phyloP scores from a whole-genome alignment of 2,888 invertebrate genomes.

The Caenorhabditis auriculariae region DNA sequence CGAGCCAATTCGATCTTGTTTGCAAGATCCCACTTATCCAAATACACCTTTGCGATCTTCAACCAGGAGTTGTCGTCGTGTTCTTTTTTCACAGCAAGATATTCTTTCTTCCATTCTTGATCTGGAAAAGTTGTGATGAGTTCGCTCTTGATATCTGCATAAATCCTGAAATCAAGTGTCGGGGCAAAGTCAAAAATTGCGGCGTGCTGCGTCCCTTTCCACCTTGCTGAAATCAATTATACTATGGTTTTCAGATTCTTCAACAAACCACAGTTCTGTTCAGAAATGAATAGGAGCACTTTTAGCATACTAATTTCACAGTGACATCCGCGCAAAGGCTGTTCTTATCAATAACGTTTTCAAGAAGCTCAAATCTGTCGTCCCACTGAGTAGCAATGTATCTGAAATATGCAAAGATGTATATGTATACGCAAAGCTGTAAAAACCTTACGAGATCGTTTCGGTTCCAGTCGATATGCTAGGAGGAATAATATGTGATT shows the following conservation, averaged over 20 bases:
- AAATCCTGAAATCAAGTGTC: conserved; percentile 3
- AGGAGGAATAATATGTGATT: conserved; percentile 13
- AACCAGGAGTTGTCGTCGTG: conserved; percentile 13
- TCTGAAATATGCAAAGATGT: conserved; percentile 14
- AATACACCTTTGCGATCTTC: conserved; percentile 9
- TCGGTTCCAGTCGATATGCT: conserved; percentile 8
- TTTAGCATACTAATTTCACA: conserved; percentile 11
- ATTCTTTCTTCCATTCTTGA: background rate
- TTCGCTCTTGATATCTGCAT: conserved; percentile 5
- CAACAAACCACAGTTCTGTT: conserved; percentile 16
- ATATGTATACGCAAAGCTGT: conserved; percentile 13
- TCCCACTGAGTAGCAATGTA: conserved; percentile 21
- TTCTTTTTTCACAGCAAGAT: conserved; percentile 5
- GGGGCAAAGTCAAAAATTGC: conserved; percentile 20
- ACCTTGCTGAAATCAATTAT: conserved; percentile 11
- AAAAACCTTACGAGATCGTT: conserved; percentile 21
- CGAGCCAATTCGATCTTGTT: conserved; percentile 14
- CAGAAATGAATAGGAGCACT: conserved; percentile 8
- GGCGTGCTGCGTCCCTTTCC: conserved; percentile 13
- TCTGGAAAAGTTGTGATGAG: conserved; percentile 7
- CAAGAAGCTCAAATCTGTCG: conserved; percentile 11
- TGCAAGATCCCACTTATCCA: conserved; percentile 12
- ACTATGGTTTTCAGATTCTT: conserved; percentile 9
- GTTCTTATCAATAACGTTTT: conserved; percentile 8
- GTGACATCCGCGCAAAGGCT: conserved; percentile 11